Evolutionary conservation across 2,113 vertebrate genomes (phyloP), one percentile per base, ranked within the genome.

Genomic region (Campylorhamphus procurvoides): DNA sequence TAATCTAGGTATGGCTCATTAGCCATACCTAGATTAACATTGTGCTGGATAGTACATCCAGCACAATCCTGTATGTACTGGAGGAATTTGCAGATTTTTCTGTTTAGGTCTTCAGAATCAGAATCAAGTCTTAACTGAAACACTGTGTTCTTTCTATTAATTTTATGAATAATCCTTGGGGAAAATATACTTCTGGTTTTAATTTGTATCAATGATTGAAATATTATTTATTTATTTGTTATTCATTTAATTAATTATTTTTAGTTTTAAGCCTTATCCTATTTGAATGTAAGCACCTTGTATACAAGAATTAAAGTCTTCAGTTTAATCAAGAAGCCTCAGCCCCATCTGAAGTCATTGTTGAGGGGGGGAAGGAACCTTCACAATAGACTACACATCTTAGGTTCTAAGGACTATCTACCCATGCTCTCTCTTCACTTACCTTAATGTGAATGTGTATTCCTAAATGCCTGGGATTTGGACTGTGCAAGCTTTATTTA

Each of bases 281-380:
- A 11, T 24, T 9, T 79, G 39, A 59, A 63, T 3, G 2, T 44
- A 42, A 29, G 5, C 10, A 53, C 8, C 8, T 28, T 0, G 0
- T 16, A 37, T 37, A 40, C 1, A 74, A 50, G 20, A 75, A 37
- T 63, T 66, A 39, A 89, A 89, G 17, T 42, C 18, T 84, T 52
- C 22, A 18, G 16, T 24, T 58, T 72, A 89, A 67, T 10, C 11
- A 35, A 63, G 18, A 11, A 69, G 3, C 2, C 37, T 82, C 33
- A 60, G 14, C 1, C 6, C 1, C 6, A 5, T 60, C 28, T 84
- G 33, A 22, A 67, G 17, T 37, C 50, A 25, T 35, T 29, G 42
- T 40, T 37, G 37, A 7, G 16, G 5, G 29, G 10, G 31, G 33
- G 46, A 33, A 55, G 8, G 7, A 5, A 60, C 4, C 23, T 63